Conservation (phyloP, 2,797 vertebrate genomes). For the Acridotheres tristis region DNA sequence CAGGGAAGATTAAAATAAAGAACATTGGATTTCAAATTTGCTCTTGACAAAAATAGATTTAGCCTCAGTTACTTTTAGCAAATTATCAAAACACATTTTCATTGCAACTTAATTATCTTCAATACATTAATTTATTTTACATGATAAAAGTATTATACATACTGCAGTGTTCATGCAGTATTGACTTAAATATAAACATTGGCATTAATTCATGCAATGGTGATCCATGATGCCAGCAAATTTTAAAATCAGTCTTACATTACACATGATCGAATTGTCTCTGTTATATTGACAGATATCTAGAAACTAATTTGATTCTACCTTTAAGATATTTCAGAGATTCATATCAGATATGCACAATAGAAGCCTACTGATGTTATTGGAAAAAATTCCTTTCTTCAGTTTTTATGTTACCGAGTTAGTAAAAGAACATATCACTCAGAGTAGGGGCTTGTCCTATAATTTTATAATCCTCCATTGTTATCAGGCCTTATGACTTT, state of each 20-base stretch:
- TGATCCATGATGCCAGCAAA: background rate
- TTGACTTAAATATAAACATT: conserved; percentile 9
- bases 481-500: background rate
- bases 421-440: background rate
- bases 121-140: conserved; percentile 12
- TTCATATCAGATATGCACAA: background rate
- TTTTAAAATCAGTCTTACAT: background rate
- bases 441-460: background rate
- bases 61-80: conserved; percentile 2
- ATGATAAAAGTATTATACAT: background rate
- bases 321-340: background rate
- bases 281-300: background rate
- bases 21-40: background rate
- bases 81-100: conserved; percentile 2
- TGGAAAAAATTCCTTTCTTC: background rate
- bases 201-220: background rate
- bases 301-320: conserved; percentile 1
- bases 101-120: background rate
- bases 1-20: background rate
- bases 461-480: background rate
- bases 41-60: background rate
- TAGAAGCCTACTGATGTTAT: background rate
- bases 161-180: background rate
- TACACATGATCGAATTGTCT: background rate
- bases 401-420: background rate